phyloP scores from a whole-genome alignment of 2,888 invertebrate genomes.

The Odontocolon sp. region DNA sequence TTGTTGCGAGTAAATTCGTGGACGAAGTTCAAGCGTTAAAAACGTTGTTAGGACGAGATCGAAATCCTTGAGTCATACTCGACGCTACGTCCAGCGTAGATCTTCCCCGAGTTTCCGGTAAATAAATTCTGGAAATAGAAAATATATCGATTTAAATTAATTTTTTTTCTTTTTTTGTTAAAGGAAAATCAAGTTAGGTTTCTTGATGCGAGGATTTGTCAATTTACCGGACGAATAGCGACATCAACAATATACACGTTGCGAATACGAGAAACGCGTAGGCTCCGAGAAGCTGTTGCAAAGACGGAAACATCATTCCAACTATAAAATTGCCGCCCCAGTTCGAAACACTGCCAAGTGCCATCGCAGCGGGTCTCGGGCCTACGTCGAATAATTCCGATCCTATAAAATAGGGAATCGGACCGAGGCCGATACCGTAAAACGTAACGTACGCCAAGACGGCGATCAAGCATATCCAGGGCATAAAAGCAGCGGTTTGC shows the following conservation, averaged over 20 bases:
- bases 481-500: slow-evolving; percentile 86
- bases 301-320: slow-evolving; percentile 88
- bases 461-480: slow-evolving; percentile 87
- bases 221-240: slow-evolving; percentile 84
- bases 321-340: slow-evolving; percentile 95
- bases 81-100: slow-evolving; percentile 85
- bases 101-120: slow-evolving; percentile 89
- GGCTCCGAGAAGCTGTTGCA: slow-evolving; percentile 85
- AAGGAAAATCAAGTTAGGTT: neutral
- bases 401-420: slow-evolving; percentile 93
- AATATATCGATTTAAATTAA: neutral
- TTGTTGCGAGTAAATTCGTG: neutral
- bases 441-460: slow-evolving; percentile 89
- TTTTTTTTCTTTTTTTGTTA: slow-evolving; percentile 11
- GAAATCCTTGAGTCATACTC: slow-evolving; percentile 85
- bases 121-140: slow-evolving; percentile 83
- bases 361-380: slow-evolving; percentile 92
- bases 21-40: slow-evolving; percentile 38
- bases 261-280: slow-evolving; percentile 91
- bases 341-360: slow-evolving; percentile 92
- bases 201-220: neutral
- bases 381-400: slow-evolving; percentile 93
- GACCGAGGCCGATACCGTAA: slow-evolving; percentile 92
- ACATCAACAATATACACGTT: slow-evolving; percentile 82
- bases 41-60: slow-evolving; percentile 79